A percentile compares a stretch with the other conserved stretches of the same genome.
Evolutionary conservation across 1,140 invertebrate genomes (phyloP).

Genomic region (Drosophila pachea): DNA sequence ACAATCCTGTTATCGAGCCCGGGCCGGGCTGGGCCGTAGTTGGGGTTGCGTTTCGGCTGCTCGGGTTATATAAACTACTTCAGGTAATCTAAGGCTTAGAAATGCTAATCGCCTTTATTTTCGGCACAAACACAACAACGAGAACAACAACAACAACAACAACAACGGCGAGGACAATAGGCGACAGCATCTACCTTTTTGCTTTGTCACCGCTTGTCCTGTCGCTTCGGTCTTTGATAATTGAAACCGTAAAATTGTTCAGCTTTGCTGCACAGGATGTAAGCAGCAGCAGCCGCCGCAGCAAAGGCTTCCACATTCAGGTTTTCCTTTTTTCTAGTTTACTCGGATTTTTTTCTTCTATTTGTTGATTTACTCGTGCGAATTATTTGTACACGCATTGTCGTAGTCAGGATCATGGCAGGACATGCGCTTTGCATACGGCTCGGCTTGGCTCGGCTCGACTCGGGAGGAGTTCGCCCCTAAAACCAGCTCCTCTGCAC

Average conservation of each 20-base stretch:
- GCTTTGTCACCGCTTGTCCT: slow-evolving; percentile 66
- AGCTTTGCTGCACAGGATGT: slow-evolving; percentile 56
- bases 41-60: slow-evolving; percentile 3
- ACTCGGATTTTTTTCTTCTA: slow-evolving; percentile 17
- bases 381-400: slow-evolving; percentile 63
- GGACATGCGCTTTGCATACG: slow-evolving; percentile 54
- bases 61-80: slow-evolving; percentile 71
- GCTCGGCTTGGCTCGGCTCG: background rate
- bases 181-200: slow-evolving; percentile 51
- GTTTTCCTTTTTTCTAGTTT: slow-evolving; percentile 25
- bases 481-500: slow-evolving; percentile 41
- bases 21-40: background rate
- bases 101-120: slow-evolving; percentile 77
- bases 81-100: slow-evolving; percentile 76
- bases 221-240: slow-evolving; percentile 63
- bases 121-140: slow-evolving; percentile 26
- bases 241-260: slow-evolving; percentile 73
- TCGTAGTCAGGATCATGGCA: slow-evolving; percentile 29
- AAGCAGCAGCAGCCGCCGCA: slow-evolving; percentile 34
- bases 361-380: slow-evolving; percentile 67
- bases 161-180: slow-evolving; percentile 7
- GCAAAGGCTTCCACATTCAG: slow-evolving; percentile 53
- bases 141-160: slow-evolving; percentile 26
- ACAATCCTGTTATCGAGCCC: slow-evolving; percentile 69
- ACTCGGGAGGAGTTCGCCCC: slow-evolving; percentile 48